Evolutionary conservation across 2,888 invertebrate genomes (phyloP).

Genomic region (Rhagium mordax): DNA sequence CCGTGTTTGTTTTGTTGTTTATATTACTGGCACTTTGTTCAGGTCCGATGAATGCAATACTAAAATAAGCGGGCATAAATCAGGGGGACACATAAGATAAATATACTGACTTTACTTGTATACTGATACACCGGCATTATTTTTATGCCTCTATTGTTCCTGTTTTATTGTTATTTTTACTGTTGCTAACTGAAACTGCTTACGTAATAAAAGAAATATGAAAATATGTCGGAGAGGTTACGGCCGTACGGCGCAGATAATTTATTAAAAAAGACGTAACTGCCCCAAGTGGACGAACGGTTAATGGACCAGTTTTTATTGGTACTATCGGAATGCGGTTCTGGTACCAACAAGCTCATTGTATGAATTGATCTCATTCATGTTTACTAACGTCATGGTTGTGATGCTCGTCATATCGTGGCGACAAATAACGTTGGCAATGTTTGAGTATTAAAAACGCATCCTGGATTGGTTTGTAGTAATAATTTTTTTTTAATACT

Average conservation of each 20-base stretch:
- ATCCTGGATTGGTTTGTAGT: too few species aligned
- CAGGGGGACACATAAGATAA: slow-evolving; percentile 32
- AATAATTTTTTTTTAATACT: too few species aligned
- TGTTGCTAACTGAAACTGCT: slow-evolving; percentile 2
- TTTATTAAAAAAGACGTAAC: background rate
- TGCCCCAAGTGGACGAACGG: background rate
- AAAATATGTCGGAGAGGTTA: background rate
- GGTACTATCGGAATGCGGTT: background rate
- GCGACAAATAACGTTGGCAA: too few species aligned
- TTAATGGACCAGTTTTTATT: slow-evolving; percentile 5
- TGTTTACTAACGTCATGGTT: background rate
- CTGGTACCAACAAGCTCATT: slow-evolving; percentile 5
- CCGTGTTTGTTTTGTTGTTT: slow-evolving; percentile 33
- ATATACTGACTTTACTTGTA: slow-evolving; percentile 29
- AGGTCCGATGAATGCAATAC: slow-evolving; percentile 32
- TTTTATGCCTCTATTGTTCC: slow-evolving; percentile 31
- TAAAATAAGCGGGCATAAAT: slow-evolving; percentile 35
- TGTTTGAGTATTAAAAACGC: too few species aligned
- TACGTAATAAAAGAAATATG: background rate
- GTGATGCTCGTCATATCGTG: background rate
- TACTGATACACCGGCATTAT: slow-evolving; percentile 22
- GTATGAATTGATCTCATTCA: slow-evolving; percentile 3
- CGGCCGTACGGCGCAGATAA: background rate
- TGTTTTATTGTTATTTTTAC: slow-evolving; percentile 26
- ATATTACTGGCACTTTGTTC: slow-evolving; percentile 35